Evolutionary conservation across 2,888 invertebrate species (phyloP), one percentile per base, ranked within the genome.

Genomic region (Dastarcus helophoroides): DNA sequence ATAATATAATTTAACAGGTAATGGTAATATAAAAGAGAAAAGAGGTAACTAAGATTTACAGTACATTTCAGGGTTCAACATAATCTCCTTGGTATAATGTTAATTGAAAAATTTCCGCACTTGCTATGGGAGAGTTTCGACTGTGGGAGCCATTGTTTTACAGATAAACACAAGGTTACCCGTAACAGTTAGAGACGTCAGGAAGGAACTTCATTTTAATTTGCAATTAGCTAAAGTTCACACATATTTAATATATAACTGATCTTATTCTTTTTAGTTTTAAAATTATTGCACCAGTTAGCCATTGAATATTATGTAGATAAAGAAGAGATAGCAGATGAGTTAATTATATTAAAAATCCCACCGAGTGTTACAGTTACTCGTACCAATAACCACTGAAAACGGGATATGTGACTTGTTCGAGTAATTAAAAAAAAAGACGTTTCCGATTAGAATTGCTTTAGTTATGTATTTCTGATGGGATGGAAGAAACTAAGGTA

Each of bases 181-280:
- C 39, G 39, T 41, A 49, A 48, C 49, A 45, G 49, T 49, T 45
- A 44, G 36, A 41, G 35, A 39, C 38, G 30, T 40, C 42, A 31
- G 35, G 51, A 51, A 52, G 53, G 50, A 52, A 51, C 50, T 53
- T 40, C 48, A 42, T 50, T 48, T 50, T 51, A 49, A 52, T 53
- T 48, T 40, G 44, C 47, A 51, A 52, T 52, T 50, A 44, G 41
- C 41, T 33, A 42, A 46, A 46, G 47, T 52, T 52, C 53, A 51
- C 53, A 53, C 52, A 53, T 53, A 47, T 52, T 51, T 48, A 52
- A 53, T 49, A 44, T 44, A 43, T 53, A 53, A 53, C 53, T 51
- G 53, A 45, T 44, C 40, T 28, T 36, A 35, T 39, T 44, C 38
- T 41, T 39, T 16, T 23, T 23, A 7, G 7, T 23, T 8, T 23